A percentile compares a stretch with the other conserved stretches of the same genome.
These are phyloP conservation scores for Lytechinus variegatus DNA, from an alignment of 35 echinoderm and acorn worm species.

Conservation along the genomic window DNA sequence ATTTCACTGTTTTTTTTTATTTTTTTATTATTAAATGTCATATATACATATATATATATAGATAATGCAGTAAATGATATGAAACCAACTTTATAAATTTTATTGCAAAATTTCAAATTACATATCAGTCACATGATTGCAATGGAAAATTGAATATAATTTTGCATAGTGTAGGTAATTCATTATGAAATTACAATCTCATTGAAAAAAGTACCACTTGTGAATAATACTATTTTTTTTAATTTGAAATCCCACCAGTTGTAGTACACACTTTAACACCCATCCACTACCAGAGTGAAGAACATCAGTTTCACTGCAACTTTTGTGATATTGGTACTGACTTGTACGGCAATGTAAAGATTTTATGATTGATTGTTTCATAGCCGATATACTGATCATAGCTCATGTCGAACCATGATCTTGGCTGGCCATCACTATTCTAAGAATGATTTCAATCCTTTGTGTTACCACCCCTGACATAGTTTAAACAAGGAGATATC, in stretches of 20 bases:
- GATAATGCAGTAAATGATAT: background rate
- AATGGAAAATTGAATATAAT: background rate
- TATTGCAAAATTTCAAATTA: background rate
- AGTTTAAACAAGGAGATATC: no score
- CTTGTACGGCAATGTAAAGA: no score
- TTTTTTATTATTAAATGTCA: background rate
- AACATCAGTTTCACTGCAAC: background rate
- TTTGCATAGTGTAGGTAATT: background rate
- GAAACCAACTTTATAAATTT: background rate
- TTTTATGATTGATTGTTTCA: no score
- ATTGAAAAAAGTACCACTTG: background rate
- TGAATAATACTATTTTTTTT: background rate
- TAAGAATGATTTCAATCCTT: no score
- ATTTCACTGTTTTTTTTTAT: no score
- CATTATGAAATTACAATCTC: background rate
- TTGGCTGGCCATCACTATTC: no score
- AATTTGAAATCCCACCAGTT: no score
- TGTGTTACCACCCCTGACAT: no score
- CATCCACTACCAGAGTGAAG: background rate
- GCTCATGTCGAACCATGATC: no score
- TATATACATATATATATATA: background rate
- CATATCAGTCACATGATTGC: background rate
- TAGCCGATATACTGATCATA: no score
- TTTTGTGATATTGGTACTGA: no score
- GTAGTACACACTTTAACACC: background rate